Percentiles rank a stretch among this genome's conserved stretches.
phyloP scores from a whole-genome alignment of 1,140 invertebrate species.

The Nebria ingens region DNA sequence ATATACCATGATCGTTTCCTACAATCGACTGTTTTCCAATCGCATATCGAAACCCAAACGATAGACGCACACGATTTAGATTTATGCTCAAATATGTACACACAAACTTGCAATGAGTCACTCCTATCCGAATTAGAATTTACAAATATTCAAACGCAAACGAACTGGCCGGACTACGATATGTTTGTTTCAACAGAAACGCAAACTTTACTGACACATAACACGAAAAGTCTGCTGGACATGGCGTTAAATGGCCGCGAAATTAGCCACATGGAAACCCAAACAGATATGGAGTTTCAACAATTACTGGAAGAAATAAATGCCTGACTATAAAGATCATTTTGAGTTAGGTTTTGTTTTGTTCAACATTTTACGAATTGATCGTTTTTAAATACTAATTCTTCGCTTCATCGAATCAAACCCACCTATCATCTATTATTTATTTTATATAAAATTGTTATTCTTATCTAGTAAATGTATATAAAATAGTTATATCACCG shows the following conservation, averaged over 20 bases:
- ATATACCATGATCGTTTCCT: constrained; percentile 30
- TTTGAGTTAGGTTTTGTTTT: constrained; percentile 15
- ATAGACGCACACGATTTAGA: constrained; percentile 20
- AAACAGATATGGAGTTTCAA: constrained; percentile 29
- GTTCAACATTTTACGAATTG: background rate
- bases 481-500: no score
- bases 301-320: constrained; percentile 31
- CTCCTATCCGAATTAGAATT: constrained; percentile 41
- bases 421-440: no score
- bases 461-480: no score
- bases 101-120: constrained; percentile 49
- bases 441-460: no score
- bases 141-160: constrained; percentile 51
- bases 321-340: constrained; percentile 33
- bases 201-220: constrained; percentile 27
- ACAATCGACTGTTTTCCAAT: background rate
- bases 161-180: constrained; percentile 27
- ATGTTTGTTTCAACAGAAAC: constrained; percentile 29
- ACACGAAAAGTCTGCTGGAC: constrained; percentile 2
- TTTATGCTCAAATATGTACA: constrained; percentile 45
- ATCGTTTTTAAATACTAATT: no score
- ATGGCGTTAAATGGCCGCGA: constrained; percentile 18
- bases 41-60: constrained; percentile 39
- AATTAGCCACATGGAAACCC: constrained; percentile 29
- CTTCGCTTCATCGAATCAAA: no score